These are phyloP conservation scores for Sycobia sp. DNA, from an alignment of 1,140 invertebrate species.

Conservation along the genomic window DNA sequence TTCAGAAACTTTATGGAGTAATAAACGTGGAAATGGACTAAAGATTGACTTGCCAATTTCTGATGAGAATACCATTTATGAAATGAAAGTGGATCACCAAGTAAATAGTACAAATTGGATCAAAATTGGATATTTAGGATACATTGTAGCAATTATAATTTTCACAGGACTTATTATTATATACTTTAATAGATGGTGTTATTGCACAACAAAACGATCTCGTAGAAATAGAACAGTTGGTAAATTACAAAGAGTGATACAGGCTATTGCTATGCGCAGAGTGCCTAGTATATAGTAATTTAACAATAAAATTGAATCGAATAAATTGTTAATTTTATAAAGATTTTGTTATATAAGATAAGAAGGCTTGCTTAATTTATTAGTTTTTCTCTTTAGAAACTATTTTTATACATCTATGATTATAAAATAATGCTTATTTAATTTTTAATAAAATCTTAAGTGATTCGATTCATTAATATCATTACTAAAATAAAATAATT, in stretches of 20 bases:
- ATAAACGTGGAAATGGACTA: constrained; percentile 40
- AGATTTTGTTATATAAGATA: constrained; percentile 24
- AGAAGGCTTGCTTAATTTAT: constrained; percentile 16
- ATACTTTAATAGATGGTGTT: constrained; percentile 49
- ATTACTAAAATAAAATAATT: too few relatives aligned
- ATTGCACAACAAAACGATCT: constrained; percentile 46
- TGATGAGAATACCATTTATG: constrained; percentile 33
- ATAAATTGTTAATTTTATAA: constrained; percentile 28
- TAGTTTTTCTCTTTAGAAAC: background rate
- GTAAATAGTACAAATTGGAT: constrained; percentile 19
- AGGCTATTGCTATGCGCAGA: constrained; percentile 53
- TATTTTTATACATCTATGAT: background rate
- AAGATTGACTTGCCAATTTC: constrained; percentile 35
- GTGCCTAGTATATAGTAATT: constrained; percentile 52
- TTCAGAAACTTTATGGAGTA: constrained; percentile 45
- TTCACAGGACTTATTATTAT: constrained; percentile 44
- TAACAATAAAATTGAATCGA: constrained; percentile 6
- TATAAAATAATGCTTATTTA: background rate
- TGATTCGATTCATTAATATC: background rate
- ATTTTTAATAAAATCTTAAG: background rate
- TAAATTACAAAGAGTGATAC: constrained; percentile 55
- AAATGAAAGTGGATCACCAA: constrained; percentile 33
- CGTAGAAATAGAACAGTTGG: constrained; percentile 53
- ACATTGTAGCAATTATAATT: constrained; percentile 43
- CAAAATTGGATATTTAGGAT: constrained; percentile 44